phyloP scores from a whole-genome alignment of 92 coral and sea anemone species.

The Zoanthus gigantus region DNA sequence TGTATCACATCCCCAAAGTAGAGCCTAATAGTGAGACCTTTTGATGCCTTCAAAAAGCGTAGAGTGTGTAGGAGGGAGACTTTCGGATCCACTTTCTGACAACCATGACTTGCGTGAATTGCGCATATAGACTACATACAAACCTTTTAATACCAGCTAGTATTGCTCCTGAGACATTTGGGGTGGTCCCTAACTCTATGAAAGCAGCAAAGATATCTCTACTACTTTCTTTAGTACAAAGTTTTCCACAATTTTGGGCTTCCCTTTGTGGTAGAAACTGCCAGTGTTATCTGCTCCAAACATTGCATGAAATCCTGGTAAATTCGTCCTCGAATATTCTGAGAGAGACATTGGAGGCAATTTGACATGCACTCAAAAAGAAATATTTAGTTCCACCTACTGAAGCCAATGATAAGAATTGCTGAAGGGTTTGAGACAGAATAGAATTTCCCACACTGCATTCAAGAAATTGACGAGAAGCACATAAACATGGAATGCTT shows the following conservation, averaged over 20 bases:
- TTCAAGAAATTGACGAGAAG: constrained; percentile 36
- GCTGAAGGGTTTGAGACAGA: constrained; percentile 17
- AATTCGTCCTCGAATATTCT: not conserved
- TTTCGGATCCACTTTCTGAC: constrained; percentile 4
- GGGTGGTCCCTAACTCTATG: not conserved
- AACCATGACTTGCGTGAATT: constrained; percentile 5
- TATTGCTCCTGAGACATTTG: not conserved
- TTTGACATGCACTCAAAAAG: constrained; percentile 27
- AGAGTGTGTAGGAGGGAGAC: not conserved
- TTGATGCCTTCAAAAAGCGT: not conserved
- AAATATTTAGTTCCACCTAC: constrained; percentile 20
- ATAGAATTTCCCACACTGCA: constrained; percentile 38
- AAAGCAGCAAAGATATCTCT: not conserved
- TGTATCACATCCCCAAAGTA: not conserved
- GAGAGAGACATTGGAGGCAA: constrained; percentile 13
- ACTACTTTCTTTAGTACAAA: not conserved
- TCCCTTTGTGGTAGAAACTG: constrained; percentile 13
- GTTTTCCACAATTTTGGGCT: not conserved
- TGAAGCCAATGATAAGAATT: constrained; percentile 2
- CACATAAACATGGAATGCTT: constrained; percentile 42
- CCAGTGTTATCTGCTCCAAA: constrained; percentile 1
- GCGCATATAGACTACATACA: not conserved
- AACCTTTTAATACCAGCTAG: constrained; percentile 1
- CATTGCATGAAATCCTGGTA: constrained; percentile 1
- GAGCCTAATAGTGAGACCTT: not conserved